Evolutionary conservation across 2,797 vertebrate genomes (phyloP), one percentile per base, ranked within the genome.

Genomic region (Cossypha heuglini): DNA sequence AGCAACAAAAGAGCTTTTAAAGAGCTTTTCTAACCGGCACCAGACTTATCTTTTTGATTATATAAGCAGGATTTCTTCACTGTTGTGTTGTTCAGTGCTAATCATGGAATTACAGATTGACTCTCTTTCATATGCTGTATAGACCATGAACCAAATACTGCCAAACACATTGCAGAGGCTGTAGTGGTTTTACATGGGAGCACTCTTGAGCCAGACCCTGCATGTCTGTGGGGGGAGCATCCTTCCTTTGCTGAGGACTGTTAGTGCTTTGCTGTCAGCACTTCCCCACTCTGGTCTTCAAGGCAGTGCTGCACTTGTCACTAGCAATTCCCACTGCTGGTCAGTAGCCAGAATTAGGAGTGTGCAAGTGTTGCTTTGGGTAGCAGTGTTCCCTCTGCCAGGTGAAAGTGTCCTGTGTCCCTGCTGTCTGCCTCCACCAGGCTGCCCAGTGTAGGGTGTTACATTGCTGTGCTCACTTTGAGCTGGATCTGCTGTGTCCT

Each of bases 11-110:
- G 91, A 90, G 61, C 93, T 90, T 96, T 94, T 92, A 82, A 89
- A 94, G 93, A 94, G 82, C 80, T 91, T 94, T 89, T 91, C 59
- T 75, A 90, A 94, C 86, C 1, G 0, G 37, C 86, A 77, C 86
- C 92, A 86, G 79, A 88, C 88, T 95, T 93, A 91, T 86, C 75
- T 88, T 93, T 92, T 92, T 91, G 82, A 95, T 87, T 94, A 94
- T 94, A 94, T 84, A 95, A 95, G 93, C 93, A 96, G 88, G 79
- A 94, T 93, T 96, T 90, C 91, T 94, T 82, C 59, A 62, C 55
- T 76, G 87, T 91, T 78, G 72, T 94, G 79, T 81, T 90, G 68
- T 84, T 88, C 83, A 43, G 90, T 74, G 77, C 66, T 95, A 95
- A 91, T 95, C 86, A 66, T 38, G 48, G 83, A 93, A 80, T 96